Base-by-base conservation (phyloP, 35 echinoderm and acorn worm genomes). In the Apostichopus parvimensis region DNA sequence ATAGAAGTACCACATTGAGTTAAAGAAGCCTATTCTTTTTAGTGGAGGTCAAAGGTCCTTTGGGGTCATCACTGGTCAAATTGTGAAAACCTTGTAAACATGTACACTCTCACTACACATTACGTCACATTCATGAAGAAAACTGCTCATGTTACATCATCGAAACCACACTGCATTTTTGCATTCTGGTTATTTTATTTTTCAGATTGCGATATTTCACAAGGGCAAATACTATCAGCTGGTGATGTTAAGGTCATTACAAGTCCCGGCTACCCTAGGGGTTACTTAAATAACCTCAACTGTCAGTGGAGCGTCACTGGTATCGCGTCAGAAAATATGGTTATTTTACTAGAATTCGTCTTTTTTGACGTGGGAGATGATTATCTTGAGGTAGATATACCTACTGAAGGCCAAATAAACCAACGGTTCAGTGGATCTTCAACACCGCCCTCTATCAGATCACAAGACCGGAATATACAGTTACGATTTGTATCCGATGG, bases 211-310 rank as follows among this genome's bases (percentile, higher is more conserved):
- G 57, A 24, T 4, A 2, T 62, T 45, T 54, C 57, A 65, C 15
- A 9, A 9, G 68, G 22, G 12, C 60, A 71, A 24, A 6, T 88
- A 0, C 10, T 88, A 18, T 2, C 18, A 4, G 20, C 60, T 10
- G 64, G 60, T 68, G 8, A 9, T 18, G 22, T 65, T 5, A 88
- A 12, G 62, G 72, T 18, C 8, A 72, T 88, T 6, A 56, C 86
- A 5, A 88, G 86, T 72, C 86, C 86, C 4, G 86, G 86, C 15
- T 88, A 88, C 17, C 86, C 86, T 8, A 60, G 86, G 8, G 86
- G 86, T 15, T 88, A 88, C 86, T 34, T 88, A 15, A 72, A 22
- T 45, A 54, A 88, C 26, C 86, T 88, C 17, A 7, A 73, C 5
- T 88, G 86, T 88, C 23, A 20, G 1, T 88, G 86, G 86, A 60